These are phyloP conservation scores for Heterochromis multidens DNA, from an alignment of 2,113 vertebrate species.

Conservation along the genomic window DNA sequence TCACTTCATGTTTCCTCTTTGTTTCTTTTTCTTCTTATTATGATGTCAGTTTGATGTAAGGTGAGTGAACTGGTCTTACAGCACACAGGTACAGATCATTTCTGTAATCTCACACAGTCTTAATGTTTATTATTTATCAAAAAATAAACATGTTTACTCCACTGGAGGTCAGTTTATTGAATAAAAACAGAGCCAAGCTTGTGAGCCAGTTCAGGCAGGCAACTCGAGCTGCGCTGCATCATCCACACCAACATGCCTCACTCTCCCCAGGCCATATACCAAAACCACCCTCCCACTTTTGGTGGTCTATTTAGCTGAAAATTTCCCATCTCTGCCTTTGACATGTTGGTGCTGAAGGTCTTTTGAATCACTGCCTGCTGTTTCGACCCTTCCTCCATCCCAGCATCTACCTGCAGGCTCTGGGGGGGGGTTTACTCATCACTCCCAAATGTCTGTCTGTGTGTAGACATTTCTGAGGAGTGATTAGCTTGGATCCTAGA, in stretches of 20 bases:
- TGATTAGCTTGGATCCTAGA: neutral
- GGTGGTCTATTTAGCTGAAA: neutral
- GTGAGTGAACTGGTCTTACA: neutral
- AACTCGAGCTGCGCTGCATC: neutral
- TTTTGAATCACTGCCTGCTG: neutral
- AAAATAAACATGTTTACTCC: constrained; percentile 30
- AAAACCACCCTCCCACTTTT: neutral
- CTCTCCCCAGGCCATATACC: neutral
- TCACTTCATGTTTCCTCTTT: neutral
- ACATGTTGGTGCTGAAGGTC: neutral
- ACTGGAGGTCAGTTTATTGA: neutral
- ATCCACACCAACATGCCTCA: neutral
- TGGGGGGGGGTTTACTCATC: neutral
- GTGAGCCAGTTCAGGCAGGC: neutral
- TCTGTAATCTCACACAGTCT: neutral
- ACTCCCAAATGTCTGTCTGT: neutral
- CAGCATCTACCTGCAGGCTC: neutral
- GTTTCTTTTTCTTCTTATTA: neutral
- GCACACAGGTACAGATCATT: neutral
- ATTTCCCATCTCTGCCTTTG: neutral
- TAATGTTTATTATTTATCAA: constrained; percentile 25
- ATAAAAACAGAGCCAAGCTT: neutral
- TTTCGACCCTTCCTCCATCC: accelerated
- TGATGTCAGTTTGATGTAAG: accelerated
- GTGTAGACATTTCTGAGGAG: neutral